Percentiles rank a stretch among this genome's conserved stretches.
Evolutionary conservation across 2,888 invertebrate genomes (phyloP).

Genomic region (Schizaphis graminum): DNA sequence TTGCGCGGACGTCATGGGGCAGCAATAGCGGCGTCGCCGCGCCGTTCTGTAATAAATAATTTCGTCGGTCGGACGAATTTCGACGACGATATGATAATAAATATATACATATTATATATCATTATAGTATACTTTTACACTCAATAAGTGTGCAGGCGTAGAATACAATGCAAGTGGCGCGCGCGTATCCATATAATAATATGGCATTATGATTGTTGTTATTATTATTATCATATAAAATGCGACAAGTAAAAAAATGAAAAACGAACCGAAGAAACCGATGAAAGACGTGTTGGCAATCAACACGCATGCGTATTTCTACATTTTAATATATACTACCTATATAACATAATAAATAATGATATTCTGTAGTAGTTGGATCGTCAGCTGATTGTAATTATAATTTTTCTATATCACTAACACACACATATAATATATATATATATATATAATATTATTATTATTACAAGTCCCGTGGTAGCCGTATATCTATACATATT

Average conservation of each 20-base stretch:
- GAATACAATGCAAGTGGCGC: conserved; percentile 7
- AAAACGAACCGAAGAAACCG: conserved; percentile 1
- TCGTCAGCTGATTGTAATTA: conserved; percentile 21
- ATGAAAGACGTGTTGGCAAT: conserved; percentile 22
- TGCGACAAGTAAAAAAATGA: background rate
- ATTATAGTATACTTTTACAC: background rate
- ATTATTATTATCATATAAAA: background rate
- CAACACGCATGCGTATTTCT: background rate
- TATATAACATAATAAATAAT: conserved; percentile 8
- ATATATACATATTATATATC: background rate
- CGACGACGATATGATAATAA: background rate
- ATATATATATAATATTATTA: background rate
- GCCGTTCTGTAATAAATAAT: background rate
- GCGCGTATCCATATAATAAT: background rate
- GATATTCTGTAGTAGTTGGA: background rate
- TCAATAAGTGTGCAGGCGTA: background rate
- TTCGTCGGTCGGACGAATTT: background rate
- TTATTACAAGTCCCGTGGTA: background rate
- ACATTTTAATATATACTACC: background rate
- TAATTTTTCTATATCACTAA: background rate
- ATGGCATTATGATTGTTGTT: background rate
- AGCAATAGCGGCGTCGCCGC: background rate
- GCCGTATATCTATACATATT: background rate
- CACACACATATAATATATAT: background rate
- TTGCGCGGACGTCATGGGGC: background rate